phyloP scores from a whole-genome alignment of 2,888 invertebrate species.

The Mallateleia sp. region DNA sequence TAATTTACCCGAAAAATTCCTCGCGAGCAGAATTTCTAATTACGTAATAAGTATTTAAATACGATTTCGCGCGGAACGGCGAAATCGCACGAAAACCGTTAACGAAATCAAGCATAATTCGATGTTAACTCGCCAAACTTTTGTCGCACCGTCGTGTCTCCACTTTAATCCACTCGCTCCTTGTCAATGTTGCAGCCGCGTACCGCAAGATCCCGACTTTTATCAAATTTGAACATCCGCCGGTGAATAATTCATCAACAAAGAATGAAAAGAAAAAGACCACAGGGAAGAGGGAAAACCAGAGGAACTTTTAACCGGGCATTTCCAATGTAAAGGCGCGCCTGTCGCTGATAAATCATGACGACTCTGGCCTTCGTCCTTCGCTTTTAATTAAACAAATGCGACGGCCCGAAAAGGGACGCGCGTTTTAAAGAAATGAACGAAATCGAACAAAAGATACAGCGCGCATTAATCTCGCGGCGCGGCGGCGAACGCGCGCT shows the following conservation, averaged over 20 bases:
- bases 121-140: conserved; percentile 52
- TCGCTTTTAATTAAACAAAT: conserved; percentile 70
- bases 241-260: conserved; percentile 69
- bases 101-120: too few species aligned
- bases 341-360: conserved; percentile 55
- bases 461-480: conserved; percentile 38
- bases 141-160: conserved; percentile 37
- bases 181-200: conserved; percentile 53
- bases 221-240: conserved; percentile 59
- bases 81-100: too few species aligned
- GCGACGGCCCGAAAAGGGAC: conserved; percentile 17
- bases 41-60: too few species aligned
- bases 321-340: conserved; percentile 21
- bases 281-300: not conserved
- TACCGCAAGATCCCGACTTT: conserved; percentile 41
- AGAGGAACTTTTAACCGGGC: conserved; percentile 43
- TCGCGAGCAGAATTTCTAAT: too few species aligned
- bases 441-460: conserved; percentile 66
- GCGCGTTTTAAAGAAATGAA: conserved; percentile 35
- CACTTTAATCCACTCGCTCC: conserved; percentile 32
- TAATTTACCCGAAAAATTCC: too few species aligned
- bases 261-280: conserved; percentile 39
- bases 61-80: too few species aligned
- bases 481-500: conserved; percentile 42
- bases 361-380: conserved; percentile 31